A percentile compares a stretch with the other conserved stretches of the same genome.
These are phyloP conservation scores for Oryzaephilus surinamensis DNA, from an alignment of 1,140 invertebrate genomes.

Conservation along the genomic window DNA sequence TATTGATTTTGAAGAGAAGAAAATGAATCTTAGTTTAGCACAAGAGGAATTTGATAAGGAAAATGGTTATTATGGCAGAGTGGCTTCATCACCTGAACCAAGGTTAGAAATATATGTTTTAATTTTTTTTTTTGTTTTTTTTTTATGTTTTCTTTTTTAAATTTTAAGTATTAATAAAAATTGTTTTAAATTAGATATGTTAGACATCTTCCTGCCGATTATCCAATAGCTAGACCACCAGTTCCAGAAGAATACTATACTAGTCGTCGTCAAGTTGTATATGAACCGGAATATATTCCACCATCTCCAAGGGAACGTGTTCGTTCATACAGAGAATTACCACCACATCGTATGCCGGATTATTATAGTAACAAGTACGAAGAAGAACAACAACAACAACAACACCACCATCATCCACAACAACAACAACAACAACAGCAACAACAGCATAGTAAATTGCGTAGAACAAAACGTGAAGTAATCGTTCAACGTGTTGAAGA, in stretches of 20 bases:
- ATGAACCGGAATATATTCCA: conserved; percentile 31
- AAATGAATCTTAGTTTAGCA: conserved; percentile 76
- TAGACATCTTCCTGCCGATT: conserved; percentile 28
- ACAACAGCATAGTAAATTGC: too few relatives aligned
- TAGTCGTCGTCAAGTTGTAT: conserved; percentile 28
- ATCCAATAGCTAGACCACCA: conserved; percentile 20
- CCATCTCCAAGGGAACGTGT: conserved; percentile 36
- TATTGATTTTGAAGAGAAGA: conserved; percentile 94
- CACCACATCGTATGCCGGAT: conserved; percentile 26
- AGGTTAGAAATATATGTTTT: conserved; percentile 19
- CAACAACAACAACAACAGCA: too few relatives aligned
- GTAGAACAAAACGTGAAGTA: conserved; percentile 61
- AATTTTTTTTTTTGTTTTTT: too few relatives aligned
- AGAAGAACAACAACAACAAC: conserved; percentile 23
- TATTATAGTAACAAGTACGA: conserved; percentile 32
- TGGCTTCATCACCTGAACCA: conserved; percentile 35
- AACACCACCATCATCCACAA: too few relatives aligned
- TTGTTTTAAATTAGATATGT: conserved; percentile 30
- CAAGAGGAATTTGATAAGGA: conserved; percentile 85
- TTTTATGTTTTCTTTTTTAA: conserved; percentile 1
- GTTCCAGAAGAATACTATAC: conserved; percentile 29
- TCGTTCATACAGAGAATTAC: conserved; percentile 29
- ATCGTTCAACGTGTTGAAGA: conserved; percentile 52
- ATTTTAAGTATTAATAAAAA: too few relatives aligned
- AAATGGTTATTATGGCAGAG: conserved; percentile 64